A percentile compares a stretch with the other conserved stretches of the same genome.
Conservation (phyloP, 2,113 vertebrate genomes). For the Chunga burmeisteri region DNA sequence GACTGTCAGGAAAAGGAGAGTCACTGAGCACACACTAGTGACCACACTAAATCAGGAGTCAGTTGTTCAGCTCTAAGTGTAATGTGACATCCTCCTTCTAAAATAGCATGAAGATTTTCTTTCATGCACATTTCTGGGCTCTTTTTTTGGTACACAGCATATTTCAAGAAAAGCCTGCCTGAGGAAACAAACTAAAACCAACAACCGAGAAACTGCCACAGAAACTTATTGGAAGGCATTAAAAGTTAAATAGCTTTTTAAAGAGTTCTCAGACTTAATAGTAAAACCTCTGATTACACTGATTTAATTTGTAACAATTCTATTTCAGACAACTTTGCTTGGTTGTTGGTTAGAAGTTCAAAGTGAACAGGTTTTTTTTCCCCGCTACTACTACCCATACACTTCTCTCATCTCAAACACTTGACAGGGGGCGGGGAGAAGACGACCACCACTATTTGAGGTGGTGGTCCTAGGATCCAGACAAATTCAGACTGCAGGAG, state of each 20-base stretch:
- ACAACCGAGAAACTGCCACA: neutral
- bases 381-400: neutral
- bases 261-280: neutral
- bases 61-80: neutral
- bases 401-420: neutral
- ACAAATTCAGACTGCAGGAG: neutral
- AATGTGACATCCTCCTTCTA: conserved; percentile 15
- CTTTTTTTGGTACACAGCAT: neutral
- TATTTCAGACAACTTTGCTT: neutral
- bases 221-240: neutral
- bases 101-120: conserved; percentile 2
- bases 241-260: neutral
- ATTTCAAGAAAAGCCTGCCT: neutral
- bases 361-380: neutral
- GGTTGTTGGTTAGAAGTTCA: neutral
- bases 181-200: neutral
- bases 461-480: accelerated
- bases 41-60: conserved; percentile 8
- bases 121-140: neutral
- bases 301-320: neutral
- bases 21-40: neutral
- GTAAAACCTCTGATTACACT: neutral
- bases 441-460: neutral
- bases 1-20: neutral
- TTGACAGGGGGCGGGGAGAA: neutral